Base-by-base conservation (phyloP, 1,140 invertebrate genomes). In the Laupala kohalensis region DNA sequence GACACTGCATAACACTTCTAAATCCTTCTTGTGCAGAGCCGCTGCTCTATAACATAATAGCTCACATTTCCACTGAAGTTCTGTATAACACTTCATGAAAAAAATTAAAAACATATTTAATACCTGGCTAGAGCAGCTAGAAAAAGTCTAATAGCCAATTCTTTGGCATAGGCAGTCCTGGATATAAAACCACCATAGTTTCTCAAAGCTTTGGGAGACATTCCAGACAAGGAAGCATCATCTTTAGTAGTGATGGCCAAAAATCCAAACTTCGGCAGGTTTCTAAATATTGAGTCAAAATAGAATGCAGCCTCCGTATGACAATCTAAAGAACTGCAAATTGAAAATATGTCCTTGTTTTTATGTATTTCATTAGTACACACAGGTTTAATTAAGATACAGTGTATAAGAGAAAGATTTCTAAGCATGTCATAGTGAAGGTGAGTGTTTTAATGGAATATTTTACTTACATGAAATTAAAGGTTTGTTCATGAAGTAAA, bases 91-190 rank as follows among this genome's bases (percentile, higher is more conserved):
- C n/a, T n/a, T n/a, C n/a, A n/a, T n/a, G n/a, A n/a, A n/a, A n/a
- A n/a, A n/a, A n/a, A n/a, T 29, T 12, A 23, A 63, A 24, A 62
- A 26, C 28, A 0, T 27, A 15, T 69, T 12, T 15, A 24, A 69
- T 73, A 81, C 80, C 77, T 78, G 1, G 77, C 79, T n/a, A 79
- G 72, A 25, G 74, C 75, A 25, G 77, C 80, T 4, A 80, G 65
- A 12, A 81, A 70, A 25, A 81, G 75, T 67, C 80, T 74, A 4
- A 77, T 76, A 68, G 80, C 79, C 27, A 81, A 37, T 67, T 82
- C 81, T 69, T 79, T 80, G 6, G 77, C 73, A 71, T 81, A 82
- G 37, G 78, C 79, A 27, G 79, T 81, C 70, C 79, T 80, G 25
- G 77, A 76, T 30, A 80, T 76, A 69, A 76, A 73, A 12, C 80